phyloP scores from a whole-genome alignment of 2,797 vertebrate genomes.

The Dipus sagitta region DNA sequence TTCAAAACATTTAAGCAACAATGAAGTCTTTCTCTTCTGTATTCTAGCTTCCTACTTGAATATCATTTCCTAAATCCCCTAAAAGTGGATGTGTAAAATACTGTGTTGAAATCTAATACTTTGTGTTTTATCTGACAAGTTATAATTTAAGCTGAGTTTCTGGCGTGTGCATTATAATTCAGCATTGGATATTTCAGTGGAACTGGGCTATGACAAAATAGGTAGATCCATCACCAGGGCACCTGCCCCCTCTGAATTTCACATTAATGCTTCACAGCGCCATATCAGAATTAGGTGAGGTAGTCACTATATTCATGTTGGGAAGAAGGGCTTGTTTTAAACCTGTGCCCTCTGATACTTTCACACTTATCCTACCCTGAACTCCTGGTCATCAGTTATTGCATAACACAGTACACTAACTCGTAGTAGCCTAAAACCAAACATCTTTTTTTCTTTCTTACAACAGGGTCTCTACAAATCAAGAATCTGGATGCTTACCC shows the following conservation, averaged over 20 bases:
- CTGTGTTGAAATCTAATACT: not conserved
- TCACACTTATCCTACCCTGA: not conserved
- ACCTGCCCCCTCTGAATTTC: not conserved
- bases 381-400: not conserved
- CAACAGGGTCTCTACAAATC: not conserved
- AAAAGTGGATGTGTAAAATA: not conserved
- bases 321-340: not conserved
- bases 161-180: not conserved
- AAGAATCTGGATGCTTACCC: not conserved
- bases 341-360: not conserved
- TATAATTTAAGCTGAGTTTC: conserved; percentile 6
- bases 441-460: not conserved
- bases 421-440: not conserved
- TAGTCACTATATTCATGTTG: not conserved
- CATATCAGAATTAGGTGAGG: not conserved
- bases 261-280: not conserved
- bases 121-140: not conserved
- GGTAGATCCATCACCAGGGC: not conserved
- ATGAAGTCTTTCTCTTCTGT: conserved; percentile 29
- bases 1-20: conserved; percentile 46
- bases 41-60: not conserved
- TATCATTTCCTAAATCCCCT: conserved; percentile 43
- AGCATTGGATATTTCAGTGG: not conserved
- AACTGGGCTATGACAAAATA: conserved; percentile 35
- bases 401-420: not conserved